Percentiles rank a stretch among this genome's conserved stretches.
These are phyloP conservation scores for Conger conger DNA, from an alignment of 2,113 vertebrate genomes.

Conservation along the genomic window DNA sequence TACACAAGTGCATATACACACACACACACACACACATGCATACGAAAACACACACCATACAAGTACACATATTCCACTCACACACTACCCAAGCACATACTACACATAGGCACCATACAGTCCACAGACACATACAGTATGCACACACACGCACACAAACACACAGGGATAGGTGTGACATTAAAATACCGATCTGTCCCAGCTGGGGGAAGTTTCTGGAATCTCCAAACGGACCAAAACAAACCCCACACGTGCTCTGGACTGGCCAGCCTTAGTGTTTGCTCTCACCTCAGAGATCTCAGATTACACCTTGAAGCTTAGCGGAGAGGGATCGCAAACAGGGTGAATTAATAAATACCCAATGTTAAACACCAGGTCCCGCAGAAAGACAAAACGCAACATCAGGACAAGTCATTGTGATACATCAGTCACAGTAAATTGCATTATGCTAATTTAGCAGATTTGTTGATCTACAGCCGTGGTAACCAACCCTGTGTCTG, in stretches of 20 bases:
- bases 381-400: background rate
- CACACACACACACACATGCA: background rate
- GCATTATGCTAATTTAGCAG: too few relatives aligned
- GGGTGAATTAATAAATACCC: background rate
- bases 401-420: too few relatives aligned
- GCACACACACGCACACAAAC: background rate
- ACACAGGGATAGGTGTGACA: background rate
- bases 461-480: too few relatives aligned
- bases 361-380: background rate
- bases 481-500: too few relatives aligned
- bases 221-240: background rate
- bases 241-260: background rate
- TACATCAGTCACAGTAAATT: too few relatives aligned
- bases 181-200: too few relatives aligned
- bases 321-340: background rate
- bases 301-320: background rate
- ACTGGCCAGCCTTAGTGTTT: background rate
- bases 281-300: background rate
- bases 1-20: slow-evolving; percentile 24
- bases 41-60: slow-evolving; percentile 9
- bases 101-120: too few relatives aligned
- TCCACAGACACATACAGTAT: too few relatives aligned
- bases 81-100: background rate
- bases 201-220: too few relatives aligned
- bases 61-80: background rate